Evolutionary conservation across 2,888 invertebrate genomes (phyloP), one percentile per base, ranked within the genome.

Genomic region (Drosophila stalkeri): DNA sequence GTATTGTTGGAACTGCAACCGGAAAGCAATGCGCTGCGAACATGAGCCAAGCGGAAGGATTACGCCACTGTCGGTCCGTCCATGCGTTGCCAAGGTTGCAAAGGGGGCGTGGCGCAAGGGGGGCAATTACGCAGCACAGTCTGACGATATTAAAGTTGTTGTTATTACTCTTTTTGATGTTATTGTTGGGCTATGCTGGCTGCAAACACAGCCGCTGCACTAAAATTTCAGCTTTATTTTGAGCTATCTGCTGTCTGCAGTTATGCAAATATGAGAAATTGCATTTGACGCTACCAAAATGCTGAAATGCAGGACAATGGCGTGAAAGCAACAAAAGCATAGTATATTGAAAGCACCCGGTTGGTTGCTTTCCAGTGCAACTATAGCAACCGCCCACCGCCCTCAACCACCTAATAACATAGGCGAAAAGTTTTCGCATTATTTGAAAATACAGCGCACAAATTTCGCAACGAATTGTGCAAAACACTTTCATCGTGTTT

Each of bases 251-350:
- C 89, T 87, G 87, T 89, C 87, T 89, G 85, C 85, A 89, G 89
- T 89, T 85, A 89, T 85, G 85, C 85, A 86, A 86, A 86, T 86
- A 86, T 86, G 85, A 89, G 89, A 89, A 86, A 86, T 86, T 86
- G 89, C 85, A 86, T 86, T 86, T 89, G 75, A 87, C 88, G 77
- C 81, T 86, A 71, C 80, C 71, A 68, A 64, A 80, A 71, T 46
- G 51, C 59, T 66, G 43, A 67, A 82, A 77, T 65, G 72, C 89
- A 67, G 71, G 71, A 89, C 89, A 85, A 85, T 84, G 73, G 84
- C 73, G 63, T 79, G 82, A 77, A 82, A 75, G 84, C 81, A 86
- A 85, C 87, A 81, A 81, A 81, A 84, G 18, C 61, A 72, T 81
- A 83, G 74, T 84, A 85, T 89, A 85, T 89, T 84, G 89, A 70